Evolutionary conservation across 2,888 invertebrate species (phyloP).

Genomic region (Drosophila koepferae): DNA sequence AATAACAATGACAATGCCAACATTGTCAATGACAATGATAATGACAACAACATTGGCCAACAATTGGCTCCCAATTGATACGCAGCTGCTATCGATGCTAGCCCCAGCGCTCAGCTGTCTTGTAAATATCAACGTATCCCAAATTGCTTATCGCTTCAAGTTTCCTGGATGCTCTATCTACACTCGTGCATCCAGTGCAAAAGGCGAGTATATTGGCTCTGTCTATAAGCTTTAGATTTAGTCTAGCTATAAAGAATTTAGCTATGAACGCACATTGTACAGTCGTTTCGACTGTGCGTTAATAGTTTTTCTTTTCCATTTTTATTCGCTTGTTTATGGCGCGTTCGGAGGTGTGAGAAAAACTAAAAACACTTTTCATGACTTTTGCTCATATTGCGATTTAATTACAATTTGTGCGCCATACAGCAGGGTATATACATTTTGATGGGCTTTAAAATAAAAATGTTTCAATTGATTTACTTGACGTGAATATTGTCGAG

Average conservation of each 20-base stretch:
- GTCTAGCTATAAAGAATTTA: neutral
- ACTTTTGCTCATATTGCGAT: slow-evolving; percentile 3
- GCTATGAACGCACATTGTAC: neutral
- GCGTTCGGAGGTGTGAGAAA: slow-evolving; percentile 9
- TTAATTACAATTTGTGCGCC: neutral
- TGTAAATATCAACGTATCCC: slow-evolving; percentile 16
- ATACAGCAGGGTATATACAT: neutral
- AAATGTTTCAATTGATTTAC: neutral
- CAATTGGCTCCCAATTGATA: slow-evolving; percentile 45
- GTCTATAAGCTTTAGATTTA: neutral
- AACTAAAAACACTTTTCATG: slow-evolving; percentile 22
- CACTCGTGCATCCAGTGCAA: neutral
- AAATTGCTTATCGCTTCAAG: slow-evolving; percentile 4
- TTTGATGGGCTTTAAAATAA: neutral
- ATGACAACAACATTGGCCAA: slow-evolving; percentile 4
- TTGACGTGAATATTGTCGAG: neutral
- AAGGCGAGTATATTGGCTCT: neutral
- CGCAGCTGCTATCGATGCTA: slow-evolving; percentile 29
- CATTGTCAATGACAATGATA: slow-evolving; percentile 12
- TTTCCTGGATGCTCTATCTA: neutral
- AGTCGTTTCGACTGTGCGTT: neutral
- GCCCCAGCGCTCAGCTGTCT: slow-evolving; percentile 20
- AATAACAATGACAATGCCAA: slow-evolving; percentile 11
- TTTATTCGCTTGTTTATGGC: slow-evolving; percentile 2
- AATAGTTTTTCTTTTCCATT: neutral